Base-by-base conservation (phyloP, 2,888 invertebrate species). In the Pseudeuparius sepicola region DNA sequence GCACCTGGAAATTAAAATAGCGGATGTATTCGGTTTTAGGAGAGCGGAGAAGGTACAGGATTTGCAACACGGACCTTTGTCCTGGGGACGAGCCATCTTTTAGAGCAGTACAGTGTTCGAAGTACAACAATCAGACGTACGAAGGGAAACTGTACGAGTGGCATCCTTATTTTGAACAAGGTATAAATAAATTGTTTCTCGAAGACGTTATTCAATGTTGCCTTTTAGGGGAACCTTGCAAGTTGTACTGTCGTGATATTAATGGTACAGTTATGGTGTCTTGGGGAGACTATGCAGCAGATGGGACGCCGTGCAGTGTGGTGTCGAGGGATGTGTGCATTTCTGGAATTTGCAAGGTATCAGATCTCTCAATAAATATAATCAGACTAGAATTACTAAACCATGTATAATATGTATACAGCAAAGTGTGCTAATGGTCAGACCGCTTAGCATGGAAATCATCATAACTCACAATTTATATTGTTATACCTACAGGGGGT, bases 261-360 rank as follows among this genome's bases (percentile, higher is more conserved):
- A 78, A 80, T 38, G 75, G 78, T 48, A 78, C 75, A 14, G 75
- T 75, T 47, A 78, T 83, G 31, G 80, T 81, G 26, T 78, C 82
- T 55, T 68, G 83, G 56, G 76, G 77, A 24, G 80, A 82, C 25
- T 74, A 76, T 34, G 86, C 78, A 0, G 68, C 75, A 1, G 89
- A 92, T 59, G 89, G 89, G 1, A 90, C 90, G 1, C 81, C 86
- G 1, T 92, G 90, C 55, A 78, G 75, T 34, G 68, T 80, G 20
- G 87, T 86, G 13, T 76, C 81, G 0, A 72, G 83, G 39, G 78
- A 90, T 54, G 81, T 90, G 73, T 92, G 90, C 57, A 83, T 92
- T 47, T 68, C 71, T 45, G 82, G 83, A 41, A 67, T 71, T 47
- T 84, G 83, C 56, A 70, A 73, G 67, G 82, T 83, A 45, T 40